phyloP scores from a whole-genome alignment of 2,888 invertebrate species.

The Idaea straminata region DNA sequence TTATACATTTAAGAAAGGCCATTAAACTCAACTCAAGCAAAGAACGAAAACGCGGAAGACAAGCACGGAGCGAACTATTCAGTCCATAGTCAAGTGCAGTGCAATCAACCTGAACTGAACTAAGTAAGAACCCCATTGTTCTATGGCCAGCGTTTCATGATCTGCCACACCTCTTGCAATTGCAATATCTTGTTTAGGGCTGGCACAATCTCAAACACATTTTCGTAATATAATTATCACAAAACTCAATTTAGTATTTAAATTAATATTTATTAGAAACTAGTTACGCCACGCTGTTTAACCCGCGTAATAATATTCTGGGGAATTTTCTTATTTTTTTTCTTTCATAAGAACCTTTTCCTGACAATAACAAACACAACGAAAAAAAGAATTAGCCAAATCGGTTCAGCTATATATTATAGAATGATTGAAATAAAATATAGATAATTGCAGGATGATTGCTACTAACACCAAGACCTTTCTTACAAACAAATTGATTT shows the following conservation, averaged over 20 bases:
- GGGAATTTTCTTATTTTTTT: too few species aligned
- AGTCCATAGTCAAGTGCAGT: conserved; percentile 55
- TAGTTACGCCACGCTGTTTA: too few species aligned
- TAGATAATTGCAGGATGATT: too few species aligned
- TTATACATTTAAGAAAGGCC: conserved; percentile 37
- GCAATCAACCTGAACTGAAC: conserved; percentile 67
- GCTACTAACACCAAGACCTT: neutral
- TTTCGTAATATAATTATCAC: too few species aligned
- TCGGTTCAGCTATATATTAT: too few species aligned
- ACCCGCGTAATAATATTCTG: too few species aligned
- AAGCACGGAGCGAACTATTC: conserved; percentile 51
- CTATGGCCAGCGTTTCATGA: conserved; percentile 40
- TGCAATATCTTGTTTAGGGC: conserved; percentile 11
- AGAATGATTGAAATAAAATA: too few species aligned
- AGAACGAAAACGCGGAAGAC: conserved; percentile 31
- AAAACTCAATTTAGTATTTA: too few species aligned
- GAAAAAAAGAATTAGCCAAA: too few species aligned
- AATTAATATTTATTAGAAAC: too few species aligned
- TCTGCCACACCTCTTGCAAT: conserved; percentile 30
- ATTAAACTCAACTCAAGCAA: conserved; percentile 36
- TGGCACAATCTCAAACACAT: neutral
- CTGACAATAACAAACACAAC: too few species aligned
- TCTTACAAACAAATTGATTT: neutral
- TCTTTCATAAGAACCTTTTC: too few species aligned
- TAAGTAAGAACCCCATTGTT: conserved; percentile 53